These are phyloP conservation scores for Bibio marci DNA, from an alignment of 2,888 invertebrate species.

Conservation along the genomic window DNA sequence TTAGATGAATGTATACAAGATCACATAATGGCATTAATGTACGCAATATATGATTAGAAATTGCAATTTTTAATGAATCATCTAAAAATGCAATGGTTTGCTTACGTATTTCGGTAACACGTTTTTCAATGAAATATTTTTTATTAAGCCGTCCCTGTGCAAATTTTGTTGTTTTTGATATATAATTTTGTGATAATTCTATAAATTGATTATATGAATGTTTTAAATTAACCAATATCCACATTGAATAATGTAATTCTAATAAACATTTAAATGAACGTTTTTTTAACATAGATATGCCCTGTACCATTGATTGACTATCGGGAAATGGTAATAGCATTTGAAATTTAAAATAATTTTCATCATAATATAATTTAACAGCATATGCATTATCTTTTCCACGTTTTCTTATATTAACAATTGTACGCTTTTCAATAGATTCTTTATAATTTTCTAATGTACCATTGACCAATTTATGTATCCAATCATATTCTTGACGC, in stretches of 20 bases:
- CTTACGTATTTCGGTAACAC: conserved; percentile 16
- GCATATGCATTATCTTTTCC: conserved; percentile 25
- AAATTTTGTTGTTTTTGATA: conserved; percentile 20
- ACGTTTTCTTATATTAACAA: conserved; percentile 16
- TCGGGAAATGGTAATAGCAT: conserved; percentile 21
- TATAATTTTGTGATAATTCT: conserved; percentile 20
- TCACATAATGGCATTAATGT: conserved; percentile 17
- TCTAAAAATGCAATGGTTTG: conserved; percentile 15
- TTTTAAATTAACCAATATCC: conserved; percentile 21
- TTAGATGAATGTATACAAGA: conserved; percentile 21
- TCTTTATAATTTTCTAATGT: conserved; percentile 16
- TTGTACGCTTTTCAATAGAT: conserved; percentile 10
- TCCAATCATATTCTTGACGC: conserved; percentile 25
- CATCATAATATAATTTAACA: conserved; percentile 23
- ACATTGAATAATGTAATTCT: conserved; percentile 24
- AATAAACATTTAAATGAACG: conserved; percentile 23
- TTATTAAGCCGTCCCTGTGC: conserved; percentile 21
- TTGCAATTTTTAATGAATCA: conserved; percentile 16
- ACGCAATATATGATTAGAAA: conserved; percentile 15
- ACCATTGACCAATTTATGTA: conserved; percentile 15
- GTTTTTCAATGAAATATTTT: conserved; percentile 23
- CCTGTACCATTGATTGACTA: conserved; percentile 17
- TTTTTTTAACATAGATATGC: conserved; percentile 20
- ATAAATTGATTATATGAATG: conserved; percentile 18
- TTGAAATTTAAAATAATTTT: conserved; percentile 20